Conservation (phyloP, 2,888 invertebrate genomes). For the Lomographa bimaculata region DNA sequence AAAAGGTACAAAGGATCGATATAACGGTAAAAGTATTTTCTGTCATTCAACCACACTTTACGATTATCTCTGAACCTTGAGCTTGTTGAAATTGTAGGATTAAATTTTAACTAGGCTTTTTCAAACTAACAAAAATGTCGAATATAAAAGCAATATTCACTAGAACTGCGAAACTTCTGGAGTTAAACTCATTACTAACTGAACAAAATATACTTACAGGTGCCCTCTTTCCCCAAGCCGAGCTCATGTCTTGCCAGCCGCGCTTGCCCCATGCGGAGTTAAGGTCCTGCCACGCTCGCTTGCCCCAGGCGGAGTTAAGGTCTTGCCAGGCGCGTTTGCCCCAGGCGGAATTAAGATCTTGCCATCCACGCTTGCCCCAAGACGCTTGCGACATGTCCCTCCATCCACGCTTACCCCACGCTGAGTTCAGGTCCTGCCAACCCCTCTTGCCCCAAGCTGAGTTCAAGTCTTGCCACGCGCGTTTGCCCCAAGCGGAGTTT, state of each 20-base stretch:
- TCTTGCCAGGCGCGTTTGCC: conserved; percentile 85
- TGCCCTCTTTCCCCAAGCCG: conserved; percentile 82
- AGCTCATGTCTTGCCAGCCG: conserved; percentile 83
- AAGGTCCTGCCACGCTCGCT: conserved; percentile 84
- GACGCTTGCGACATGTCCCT: conserved; percentile 70
- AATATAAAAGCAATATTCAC: too few species aligned
- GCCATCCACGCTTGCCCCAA: conserved; percentile 86
- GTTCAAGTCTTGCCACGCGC: conserved; percentile 82
- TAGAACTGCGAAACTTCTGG: too few species aligned
- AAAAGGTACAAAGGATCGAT: too few species aligned
- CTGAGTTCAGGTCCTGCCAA: conserved; percentile 82
- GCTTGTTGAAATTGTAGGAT: too few species aligned
- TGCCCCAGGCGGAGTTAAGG: conserved; percentile 80
- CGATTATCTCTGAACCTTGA: too few species aligned
- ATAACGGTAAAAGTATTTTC: too few species aligned
- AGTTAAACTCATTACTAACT: too few species aligned
- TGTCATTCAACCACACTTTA: too few species aligned
- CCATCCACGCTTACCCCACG: conserved; percentile 73
- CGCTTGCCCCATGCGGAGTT: conserved; percentile 85
- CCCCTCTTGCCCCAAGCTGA: conserved; percentile 82
- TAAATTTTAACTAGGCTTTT: too few species aligned
- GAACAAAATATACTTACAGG: conserved; percentile 63
- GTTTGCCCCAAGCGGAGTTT: conserved; percentile 82
- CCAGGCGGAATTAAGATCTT: conserved; percentile 77
- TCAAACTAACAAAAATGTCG: too few species aligned